These are phyloP conservation scores for Enteromius afrohamiltoni DNA, from an alignment of 2,797 vertebrate genomes.

Conservation along the genomic window DNA sequence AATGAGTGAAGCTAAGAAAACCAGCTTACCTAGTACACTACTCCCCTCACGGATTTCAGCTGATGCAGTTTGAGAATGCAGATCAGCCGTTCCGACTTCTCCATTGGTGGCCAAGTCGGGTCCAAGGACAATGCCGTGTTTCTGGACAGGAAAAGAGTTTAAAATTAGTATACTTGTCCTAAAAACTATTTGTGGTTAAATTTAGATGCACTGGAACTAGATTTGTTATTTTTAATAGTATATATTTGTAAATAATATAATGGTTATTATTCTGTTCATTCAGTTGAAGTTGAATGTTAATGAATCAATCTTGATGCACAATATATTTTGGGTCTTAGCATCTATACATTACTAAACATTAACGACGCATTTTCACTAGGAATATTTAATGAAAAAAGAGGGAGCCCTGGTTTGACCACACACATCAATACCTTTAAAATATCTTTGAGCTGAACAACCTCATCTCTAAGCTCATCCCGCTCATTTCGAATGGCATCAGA, in stretches of 20 bases:
- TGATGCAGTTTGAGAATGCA: constrained; percentile 57
- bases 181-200: constrained; percentile 2
- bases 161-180: neutral
- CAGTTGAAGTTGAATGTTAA: neutral
- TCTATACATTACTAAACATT: neutral
- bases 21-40: constrained; percentile 75
- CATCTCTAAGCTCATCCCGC: constrained; percentile 94
- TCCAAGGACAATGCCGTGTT: constrained; percentile 90
- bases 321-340: neutral
- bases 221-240: neutral
- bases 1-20: neutral
- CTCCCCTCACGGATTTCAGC: constrained; percentile 67
- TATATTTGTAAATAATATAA: neutral
- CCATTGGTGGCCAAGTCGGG: constrained; percentile 83
- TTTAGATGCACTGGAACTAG: neutral
- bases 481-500: constrained; percentile 92
- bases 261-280: neutral
- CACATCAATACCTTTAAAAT: constrained; percentile 88
- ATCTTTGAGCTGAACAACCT: constrained; percentile 89
- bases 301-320: neutral
- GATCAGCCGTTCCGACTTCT: constrained; percentile 58
- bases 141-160: constrained; percentile 72
- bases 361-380: neutral
- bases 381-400: neutral
- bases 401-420: constrained; percentile 27